Conservation (phyloP, 2,113 vertebrate species). For the Lanius ludovicianus region DNA sequence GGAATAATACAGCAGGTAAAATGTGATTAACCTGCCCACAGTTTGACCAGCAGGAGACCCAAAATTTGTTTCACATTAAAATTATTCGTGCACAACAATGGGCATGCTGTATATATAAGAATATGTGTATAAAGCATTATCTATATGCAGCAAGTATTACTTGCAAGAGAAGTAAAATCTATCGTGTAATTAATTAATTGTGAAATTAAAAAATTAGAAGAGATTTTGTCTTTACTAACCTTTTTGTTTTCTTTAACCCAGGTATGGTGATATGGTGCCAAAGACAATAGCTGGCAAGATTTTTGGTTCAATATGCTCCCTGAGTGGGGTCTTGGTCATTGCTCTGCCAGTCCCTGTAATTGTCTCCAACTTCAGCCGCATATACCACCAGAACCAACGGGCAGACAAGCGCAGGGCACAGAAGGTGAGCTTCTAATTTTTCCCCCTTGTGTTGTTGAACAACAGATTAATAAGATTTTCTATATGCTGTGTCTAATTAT, state of each 20-base stretch:
- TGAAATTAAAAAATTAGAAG: neutral
- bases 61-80: neutral
- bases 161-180: neutral
- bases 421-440: constrained; percentile 79
- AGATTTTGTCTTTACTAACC: neutral
- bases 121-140: neutral
- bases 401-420: constrained; percentile 94
- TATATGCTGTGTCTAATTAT: neutral
- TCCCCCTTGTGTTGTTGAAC: neutral
- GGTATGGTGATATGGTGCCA: constrained; percentile 97
- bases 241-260: constrained; percentile 55
- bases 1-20: neutral
- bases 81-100: neutral
- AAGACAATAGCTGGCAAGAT: constrained; percentile 98
- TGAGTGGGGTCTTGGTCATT: constrained; percentile 95
- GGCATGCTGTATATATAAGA: neutral
- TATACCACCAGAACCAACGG: constrained; percentile 97
- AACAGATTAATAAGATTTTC: neutral
- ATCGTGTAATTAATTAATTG: neutral
- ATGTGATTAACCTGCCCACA: neutral
- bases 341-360: constrained; percentile 96
- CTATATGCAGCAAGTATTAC: neutral
- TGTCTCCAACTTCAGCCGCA: constrained; percentile 98
- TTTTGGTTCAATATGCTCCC: constrained; percentile 92
- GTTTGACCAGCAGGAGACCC: neutral